A percentile compares a stretch with the other conserved stretches of the same genome.
These are phyloP conservation scores for Drosophila subobscura DNA, from an alignment of 1,140 invertebrate species.

Conservation along the genomic window DNA sequence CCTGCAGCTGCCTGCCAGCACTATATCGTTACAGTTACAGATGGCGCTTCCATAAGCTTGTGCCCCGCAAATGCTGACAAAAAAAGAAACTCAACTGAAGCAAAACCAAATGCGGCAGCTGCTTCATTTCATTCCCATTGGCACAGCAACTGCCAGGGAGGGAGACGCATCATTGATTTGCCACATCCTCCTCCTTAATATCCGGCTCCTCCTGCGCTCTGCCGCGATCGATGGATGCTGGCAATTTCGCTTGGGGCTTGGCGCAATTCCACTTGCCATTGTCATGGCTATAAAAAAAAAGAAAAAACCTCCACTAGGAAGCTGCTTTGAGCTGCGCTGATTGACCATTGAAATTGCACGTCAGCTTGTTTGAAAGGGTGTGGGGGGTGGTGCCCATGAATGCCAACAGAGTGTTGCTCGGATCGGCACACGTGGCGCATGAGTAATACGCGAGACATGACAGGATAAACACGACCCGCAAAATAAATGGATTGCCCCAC, in stretches of 20 bases:
- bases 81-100: conserved; percentile 37
- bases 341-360: conserved; percentile 80
- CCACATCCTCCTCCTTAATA: background rate
- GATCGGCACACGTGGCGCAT: conserved; percentile 62
- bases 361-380: conserved; percentile 42
- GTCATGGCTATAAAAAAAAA: conserved; percentile 57
- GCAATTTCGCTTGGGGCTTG: conserved; percentile 63
- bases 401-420: background rate
- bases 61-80: conserved; percentile 25
- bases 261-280: conserved; percentile 69
- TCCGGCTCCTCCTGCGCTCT: background rate
- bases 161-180: conserved; percentile 64
- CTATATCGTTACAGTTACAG: conserved; percentile 43
- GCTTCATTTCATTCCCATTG: conserved; percentile 67
- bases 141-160: conserved; percentile 40
- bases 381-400: background rate
- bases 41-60: conserved; percentile 59
- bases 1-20: conserved; percentile 41
- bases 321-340: conserved; percentile 63
- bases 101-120: conserved; percentile 56
- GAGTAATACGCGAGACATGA: conserved; percentile 68
- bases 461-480: background rate
- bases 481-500: conserved; percentile 50
- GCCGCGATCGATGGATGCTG: conserved; percentile 45
- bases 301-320: conserved; percentile 13